phyloP scores from a whole-genome alignment of 2,797 vertebrate genomes.

The Intellagama lesueurii region DNA sequence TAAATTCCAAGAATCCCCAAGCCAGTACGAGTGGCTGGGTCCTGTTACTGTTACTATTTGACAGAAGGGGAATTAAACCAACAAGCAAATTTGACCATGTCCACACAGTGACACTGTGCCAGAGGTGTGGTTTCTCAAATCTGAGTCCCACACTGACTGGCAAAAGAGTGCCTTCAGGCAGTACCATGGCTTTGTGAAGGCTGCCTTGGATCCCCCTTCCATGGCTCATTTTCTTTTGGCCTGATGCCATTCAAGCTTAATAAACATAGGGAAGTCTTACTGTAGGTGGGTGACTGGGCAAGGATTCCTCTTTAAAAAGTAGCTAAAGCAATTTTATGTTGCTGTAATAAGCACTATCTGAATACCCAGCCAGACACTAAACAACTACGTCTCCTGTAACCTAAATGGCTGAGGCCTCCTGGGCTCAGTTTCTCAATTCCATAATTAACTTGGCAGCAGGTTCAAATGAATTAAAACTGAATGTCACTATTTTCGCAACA shows the following conservation, averaged over 20 bases:
- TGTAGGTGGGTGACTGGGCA: slow-evolving; percentile 21
- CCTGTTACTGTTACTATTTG: background rate
- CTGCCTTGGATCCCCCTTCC: background rate
- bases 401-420: slow-evolving; percentile 62
- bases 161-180: background rate
- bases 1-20: background rate
- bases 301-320: slow-evolving; percentile 55
- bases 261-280: slow-evolving; percentile 44
- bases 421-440: slow-evolving; percentile 66
- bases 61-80: background rate
- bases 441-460: slow-evolving; percentile 77
- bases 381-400: slow-evolving; percentile 47
- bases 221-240: slow-evolving; percentile 55
- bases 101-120: background rate
- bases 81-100: background rate
- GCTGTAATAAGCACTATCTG: slow-evolving; percentile 53
- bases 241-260: slow-evolving; percentile 61
- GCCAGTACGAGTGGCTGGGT: too few relatives aligned
- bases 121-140: background rate
- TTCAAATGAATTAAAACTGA: slow-evolving; percentile 79
- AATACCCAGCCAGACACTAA: slow-evolving; percentile 61
- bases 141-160: background rate
- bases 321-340: slow-evolving; percentile 59
- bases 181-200: slow-evolving; percentile 26
- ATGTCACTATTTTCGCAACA: slow-evolving; percentile 77